phyloP scores from a whole-genome alignment of 37 sponge, comb jelly and placozoan species.

The Diacarnus erythraeanus region DNA sequence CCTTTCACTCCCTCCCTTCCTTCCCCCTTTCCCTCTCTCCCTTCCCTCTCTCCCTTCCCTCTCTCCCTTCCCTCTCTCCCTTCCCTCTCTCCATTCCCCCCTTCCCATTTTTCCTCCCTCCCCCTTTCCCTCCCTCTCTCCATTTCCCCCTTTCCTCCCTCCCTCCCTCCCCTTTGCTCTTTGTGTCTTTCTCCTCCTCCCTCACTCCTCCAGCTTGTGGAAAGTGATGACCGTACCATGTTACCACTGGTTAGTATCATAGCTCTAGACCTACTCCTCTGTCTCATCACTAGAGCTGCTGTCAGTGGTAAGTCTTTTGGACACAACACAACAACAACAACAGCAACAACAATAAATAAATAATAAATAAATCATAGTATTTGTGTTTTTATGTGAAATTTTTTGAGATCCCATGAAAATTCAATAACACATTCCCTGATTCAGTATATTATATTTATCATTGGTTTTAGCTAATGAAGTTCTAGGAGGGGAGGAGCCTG shows the following conservation, averaged over 20 bases:
- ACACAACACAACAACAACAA: too few species aligned
- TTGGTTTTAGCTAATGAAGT: not conserved
- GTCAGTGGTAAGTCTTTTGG: not conserved
- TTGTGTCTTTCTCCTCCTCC: not conserved
- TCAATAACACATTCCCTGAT: not conserved
- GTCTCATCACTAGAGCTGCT: conserved; percentile 34
- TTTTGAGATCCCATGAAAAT: too few species aligned
- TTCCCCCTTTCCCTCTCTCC: not conserved
- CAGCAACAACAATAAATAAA: too few species aligned
- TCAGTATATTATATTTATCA: not conserved
- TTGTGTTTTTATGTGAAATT: too few species aligned
- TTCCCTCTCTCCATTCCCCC: not conserved
- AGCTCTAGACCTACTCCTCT: conserved; percentile 44
- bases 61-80: not conserved
- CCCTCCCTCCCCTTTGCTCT: not conserved
- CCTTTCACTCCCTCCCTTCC: not conserved
- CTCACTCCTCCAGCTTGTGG: conserved; percentile 9
- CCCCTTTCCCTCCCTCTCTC: not conserved
- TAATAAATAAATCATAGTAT: too few species aligned
- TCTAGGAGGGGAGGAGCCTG: not conserved
- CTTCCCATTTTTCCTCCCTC: not conserved
- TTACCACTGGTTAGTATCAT: conserved; percentile 43
- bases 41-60: not conserved
- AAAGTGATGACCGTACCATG: conserved; percentile 1
- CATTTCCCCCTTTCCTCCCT: too few species aligned